Evolutionary conservation across 2,888 invertebrate genomes (phyloP), one percentile per base, ranked within the genome.

Genomic region (Bimastos eiseni): DNA sequence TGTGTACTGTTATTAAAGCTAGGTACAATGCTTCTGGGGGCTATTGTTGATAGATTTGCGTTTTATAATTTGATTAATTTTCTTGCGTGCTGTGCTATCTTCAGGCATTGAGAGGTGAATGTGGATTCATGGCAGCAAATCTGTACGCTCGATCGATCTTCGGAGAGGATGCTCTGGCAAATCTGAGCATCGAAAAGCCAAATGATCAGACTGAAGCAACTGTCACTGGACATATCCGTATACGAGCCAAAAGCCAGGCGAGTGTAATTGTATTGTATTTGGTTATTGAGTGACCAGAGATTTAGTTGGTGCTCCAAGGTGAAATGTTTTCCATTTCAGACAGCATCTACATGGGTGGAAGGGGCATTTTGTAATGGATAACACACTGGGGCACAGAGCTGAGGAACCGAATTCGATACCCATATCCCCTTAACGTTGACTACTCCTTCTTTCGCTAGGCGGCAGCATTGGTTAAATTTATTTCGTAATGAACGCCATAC

Each of bases 111-210:
- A 97, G 97, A 0, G 99, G 99, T 0, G 98, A 99, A 93, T 99
- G 99, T 95, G 99, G 99, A 15, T 99, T 99, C 96, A 98, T 99
- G 98, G 99, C 99, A 15, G 99, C 99, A 88, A 99, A 99, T 95
- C 97, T 99, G 96, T 99, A 99, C 96, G 99, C 99, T 88, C 97
- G 98, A 94, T 98, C 98, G 15, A 98, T 99, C 94, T 96, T 96
- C 93, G 99, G 99, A 24, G 99, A 99, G 95, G 99, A 99, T 95
- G 99, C 99, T 6, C 96, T 99, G 93, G 99, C 99, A 92, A 99
- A 99, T 96, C 96, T 99, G 93, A 99, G 98, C 95, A 98, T 99
- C 94, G 99, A 99, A 96, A 98, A 98, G 94, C 94, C 95, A 34
- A 93, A 94, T 3, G 93, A 94, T 90, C 93, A 94, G 30, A 93